Percentiles rank a stretch among this genome's conserved stretches.
Evolutionary conservation across 2,113 vertebrate species (phyloP).

Genomic region (Poicephalus meyeri): DNA sequence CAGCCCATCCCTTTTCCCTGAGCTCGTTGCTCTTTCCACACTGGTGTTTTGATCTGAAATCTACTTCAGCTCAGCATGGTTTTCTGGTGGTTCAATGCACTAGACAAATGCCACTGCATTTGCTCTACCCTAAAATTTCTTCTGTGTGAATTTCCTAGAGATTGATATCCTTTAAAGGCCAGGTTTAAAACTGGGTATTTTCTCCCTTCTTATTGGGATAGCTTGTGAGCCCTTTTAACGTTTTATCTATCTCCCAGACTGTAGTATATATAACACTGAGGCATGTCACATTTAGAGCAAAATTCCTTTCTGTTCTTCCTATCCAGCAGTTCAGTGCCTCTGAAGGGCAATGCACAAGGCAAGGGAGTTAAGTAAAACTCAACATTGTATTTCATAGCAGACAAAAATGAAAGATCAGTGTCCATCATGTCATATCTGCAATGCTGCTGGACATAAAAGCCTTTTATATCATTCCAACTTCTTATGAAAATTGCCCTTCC

Average conservation of each 20-base stretch:
- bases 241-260: not conserved
- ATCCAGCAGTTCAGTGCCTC: not conserved
- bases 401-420: not conserved
- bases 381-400: not conserved
- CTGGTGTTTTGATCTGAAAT: not conserved
- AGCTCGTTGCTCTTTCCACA: not conserved
- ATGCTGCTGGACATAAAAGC: not conserved
- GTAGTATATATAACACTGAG: not conserved
- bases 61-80: not conserved
- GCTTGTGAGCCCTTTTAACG: not conserved
- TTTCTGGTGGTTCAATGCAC: not conserved
- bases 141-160: not conserved
- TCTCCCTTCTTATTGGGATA: not conserved
- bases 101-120: not conserved
- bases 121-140: not conserved
- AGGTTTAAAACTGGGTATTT: not conserved
- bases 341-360: not conserved
- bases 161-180: not conserved
- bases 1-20: not conserved
- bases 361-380: not conserved
- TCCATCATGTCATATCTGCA: not conserved
- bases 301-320: not conserved
- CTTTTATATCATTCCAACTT: not conserved
- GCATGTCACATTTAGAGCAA: not conserved
- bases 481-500: not conserved